Evolutionary conservation across 2,797 vertebrate genomes (phyloP), one percentile per base, ranked within the genome.

Genomic region (Euphonia xanthogaster): DNA sequence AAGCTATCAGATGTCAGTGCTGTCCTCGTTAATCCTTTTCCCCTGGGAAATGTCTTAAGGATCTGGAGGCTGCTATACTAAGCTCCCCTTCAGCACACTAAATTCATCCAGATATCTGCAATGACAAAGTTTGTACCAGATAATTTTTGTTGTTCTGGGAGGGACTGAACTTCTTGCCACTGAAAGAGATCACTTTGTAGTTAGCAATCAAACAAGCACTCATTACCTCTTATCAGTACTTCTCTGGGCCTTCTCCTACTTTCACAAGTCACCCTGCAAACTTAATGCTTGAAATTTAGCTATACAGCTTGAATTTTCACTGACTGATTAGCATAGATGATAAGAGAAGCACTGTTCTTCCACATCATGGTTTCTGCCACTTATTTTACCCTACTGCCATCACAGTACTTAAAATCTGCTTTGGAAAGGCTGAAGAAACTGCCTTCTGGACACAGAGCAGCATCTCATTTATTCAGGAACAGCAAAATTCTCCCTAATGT

Each of bases 1-100:
- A 96, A 95, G 55, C 74, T 84, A 92, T 95, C 60, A 90, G 68
- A 88, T 88, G 79, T 95, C 93, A 88, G 48, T 24, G 60, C 6
- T 88, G 88, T 48, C 83, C 83, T 86, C 28, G 1, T 74, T 90
- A 94, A 90, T 70, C 71, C 55, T 71, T 77, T 84, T 63, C 80
- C 85, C 57, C 51, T 42, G 18, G 88, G 74, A 93, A 86, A 96
- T 79, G 57, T 87, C 90, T 92, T 55, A 55, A 53, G 86, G 77
- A 66, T 82, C 74, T 79, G 71, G 37, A 91, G 83, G 77, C 74
- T 94, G 70, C 71, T 86, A 37, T 50, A 88, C 47, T 90, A 86
- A 90, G 67, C 62, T 94, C 62, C 80, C 88, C 62, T 92, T 86
- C 55, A 86, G 92, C 60, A 76, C 48, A 92, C 30, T 51, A 48